phyloP scores from a whole-genome alignment of 1,140 invertebrate genomes.

The Drosophila bifasciata region DNA sequence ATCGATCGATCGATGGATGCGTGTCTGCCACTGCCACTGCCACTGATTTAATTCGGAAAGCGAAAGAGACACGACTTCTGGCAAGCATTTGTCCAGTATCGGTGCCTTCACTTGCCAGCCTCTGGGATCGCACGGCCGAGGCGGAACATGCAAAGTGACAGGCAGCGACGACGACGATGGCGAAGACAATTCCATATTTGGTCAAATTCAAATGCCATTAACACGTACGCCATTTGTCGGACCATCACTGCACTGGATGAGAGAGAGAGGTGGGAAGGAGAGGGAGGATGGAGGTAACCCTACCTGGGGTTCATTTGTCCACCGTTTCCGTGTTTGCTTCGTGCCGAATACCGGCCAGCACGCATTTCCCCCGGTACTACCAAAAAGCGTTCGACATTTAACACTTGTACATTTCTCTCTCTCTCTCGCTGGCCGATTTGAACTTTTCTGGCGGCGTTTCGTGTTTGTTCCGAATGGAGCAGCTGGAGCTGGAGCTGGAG shows the following conservation, averaged over 20 bases:
- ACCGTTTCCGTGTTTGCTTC: constrained; percentile 72
- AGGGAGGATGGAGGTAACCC: neutral
- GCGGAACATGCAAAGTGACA: constrained; percentile 77
- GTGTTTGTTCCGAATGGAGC: constrained; percentile 58
- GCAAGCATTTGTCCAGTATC: constrained; percentile 58
- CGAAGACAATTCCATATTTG: constrained; percentile 77
- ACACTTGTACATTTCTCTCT: constrained; percentile 77
- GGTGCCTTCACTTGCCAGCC: constrained; percentile 55
- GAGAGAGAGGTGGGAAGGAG: neutral
- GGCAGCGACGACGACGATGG: constrained; percentile 26
- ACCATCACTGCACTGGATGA: constrained; percentile 16
- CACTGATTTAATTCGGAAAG: constrained; percentile 60
- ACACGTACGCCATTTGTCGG: constrained; percentile 82
- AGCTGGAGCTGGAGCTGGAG: neutral
- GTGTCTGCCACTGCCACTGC: constrained; percentile 58
- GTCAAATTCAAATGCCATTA: constrained; percentile 83
- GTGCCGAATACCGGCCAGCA: constrained; percentile 69
- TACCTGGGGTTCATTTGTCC: constrained; percentile 67
- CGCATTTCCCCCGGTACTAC: constrained; percentile 66
- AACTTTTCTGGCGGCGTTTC: constrained; percentile 63
- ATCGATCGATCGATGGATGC: constrained; percentile 59
- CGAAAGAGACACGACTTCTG: constrained; percentile 63
- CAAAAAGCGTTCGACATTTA: constrained; percentile 76
- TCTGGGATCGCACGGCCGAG: constrained; percentile 26
- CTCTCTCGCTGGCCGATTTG: constrained; percentile 50